Conservation (phyloP, 2,797 vertebrate species). For the Cheirogaleus major region DNA sequence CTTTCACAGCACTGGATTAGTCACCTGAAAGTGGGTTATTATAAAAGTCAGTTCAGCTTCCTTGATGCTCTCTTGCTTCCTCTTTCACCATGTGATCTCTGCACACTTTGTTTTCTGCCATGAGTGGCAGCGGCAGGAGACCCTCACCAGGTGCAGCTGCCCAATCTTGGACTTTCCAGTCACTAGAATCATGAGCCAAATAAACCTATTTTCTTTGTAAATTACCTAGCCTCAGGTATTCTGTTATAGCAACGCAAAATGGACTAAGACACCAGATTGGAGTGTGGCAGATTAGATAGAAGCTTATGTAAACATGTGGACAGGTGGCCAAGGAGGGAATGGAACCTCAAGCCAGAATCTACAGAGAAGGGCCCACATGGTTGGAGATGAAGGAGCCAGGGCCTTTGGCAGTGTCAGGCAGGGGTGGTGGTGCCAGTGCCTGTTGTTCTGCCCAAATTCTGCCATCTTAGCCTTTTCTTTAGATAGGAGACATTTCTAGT, state of each 20-base stretch:
- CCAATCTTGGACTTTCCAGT: not conserved
- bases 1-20: not conserved
- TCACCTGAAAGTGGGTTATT: not conserved
- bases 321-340: not conserved
- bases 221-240: not conserved
- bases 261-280: not conserved
- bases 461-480: not conserved
- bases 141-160: not conserved
- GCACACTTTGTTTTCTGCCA: not conserved
- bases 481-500: not conserved
- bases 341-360: not conserved
- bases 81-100: not conserved
- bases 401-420: not conserved
- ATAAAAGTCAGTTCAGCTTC: not conserved
- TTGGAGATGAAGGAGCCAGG: not conserved
- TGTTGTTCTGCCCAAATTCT: not conserved
- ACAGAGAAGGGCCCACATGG: not conserved
- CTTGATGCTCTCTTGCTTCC: not conserved
- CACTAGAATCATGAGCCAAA: not conserved
- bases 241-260: not conserved
- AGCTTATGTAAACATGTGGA: not conserved
- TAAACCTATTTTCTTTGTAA: not conserved
- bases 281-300: not conserved
- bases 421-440: not conserved
- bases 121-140: not conserved